Evolutionary conservation across 2,888 invertebrate genomes (phyloP).

Genomic region (Altica lythri): DNA sequence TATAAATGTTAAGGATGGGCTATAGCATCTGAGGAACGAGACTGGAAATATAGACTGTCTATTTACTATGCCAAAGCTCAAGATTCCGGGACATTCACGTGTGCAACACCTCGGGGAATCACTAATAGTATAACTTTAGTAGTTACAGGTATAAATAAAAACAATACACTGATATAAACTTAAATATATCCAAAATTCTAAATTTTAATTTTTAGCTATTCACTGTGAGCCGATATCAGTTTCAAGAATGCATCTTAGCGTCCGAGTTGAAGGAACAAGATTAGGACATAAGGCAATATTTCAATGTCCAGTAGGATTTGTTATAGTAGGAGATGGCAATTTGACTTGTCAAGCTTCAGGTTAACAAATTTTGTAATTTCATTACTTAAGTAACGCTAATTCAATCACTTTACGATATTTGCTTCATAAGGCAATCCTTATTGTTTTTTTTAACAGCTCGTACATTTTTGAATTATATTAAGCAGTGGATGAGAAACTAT

Average conservation of each 20-base stretch:
- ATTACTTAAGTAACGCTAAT: no score
- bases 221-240: constrained; percentile 68
- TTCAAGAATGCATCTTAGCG: constrained; percentile 66
- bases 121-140: constrained; percentile 75
- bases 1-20: constrained; percentile 85
- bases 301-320: constrained; percentile 80
- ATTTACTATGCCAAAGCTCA: constrained; percentile 81
- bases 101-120: constrained; percentile 79
- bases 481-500: neutral
- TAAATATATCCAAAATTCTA: neutral
- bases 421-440: no score
- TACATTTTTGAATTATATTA: no score
- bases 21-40: constrained; percentile 72
- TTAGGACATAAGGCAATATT: constrained; percentile 78
- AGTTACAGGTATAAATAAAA: constrained; percentile 85
- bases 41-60: constrained; percentile 80
- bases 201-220: constrained; percentile 58
- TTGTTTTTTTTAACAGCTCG: no score
- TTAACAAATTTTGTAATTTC: constrained; percentile 38
- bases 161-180: no score
- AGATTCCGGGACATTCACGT: constrained; percentile 84
- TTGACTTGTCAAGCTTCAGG: constrained; percentile 83
- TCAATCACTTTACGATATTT: no score
- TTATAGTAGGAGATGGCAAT: constrained; percentile 75
- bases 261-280: constrained; percentile 76